Percentiles rank a stretch among this genome's conserved stretches.
Conservation (phyloP, 2,888 invertebrate genomes). For the Lepidochitona cinerea region DNA sequence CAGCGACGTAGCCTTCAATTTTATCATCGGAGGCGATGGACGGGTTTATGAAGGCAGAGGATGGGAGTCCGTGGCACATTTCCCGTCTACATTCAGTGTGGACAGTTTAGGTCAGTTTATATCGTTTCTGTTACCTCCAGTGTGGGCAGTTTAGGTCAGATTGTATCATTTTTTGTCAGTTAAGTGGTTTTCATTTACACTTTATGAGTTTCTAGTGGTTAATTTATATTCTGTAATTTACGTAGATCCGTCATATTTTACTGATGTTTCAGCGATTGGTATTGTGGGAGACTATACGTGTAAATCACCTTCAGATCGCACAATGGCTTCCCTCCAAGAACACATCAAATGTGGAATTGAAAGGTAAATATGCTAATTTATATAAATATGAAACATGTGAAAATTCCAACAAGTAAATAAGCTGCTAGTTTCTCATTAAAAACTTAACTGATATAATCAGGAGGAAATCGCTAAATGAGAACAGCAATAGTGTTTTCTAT, state of each 20-base stretch:
- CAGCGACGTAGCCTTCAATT: slow-evolving; percentile 20
- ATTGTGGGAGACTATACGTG: slow-evolving; percentile 7
- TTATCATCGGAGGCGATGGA: slow-evolving; percentile 8
- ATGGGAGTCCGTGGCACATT: slow-evolving; percentile 5
- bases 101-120: neutral
- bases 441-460: too few species aligned
- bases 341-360: slow-evolving; percentile 10
- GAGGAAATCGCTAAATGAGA: too few species aligned
- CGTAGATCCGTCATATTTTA: too few species aligned
- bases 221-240: too few species aligned
- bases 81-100: neutral
- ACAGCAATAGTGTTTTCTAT: too few species aligned
- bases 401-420: too few species aligned
- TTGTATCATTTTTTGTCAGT: too few species aligned
- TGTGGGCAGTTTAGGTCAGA: neutral
- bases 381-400: too few species aligned
- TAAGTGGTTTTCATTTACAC: too few species aligned
- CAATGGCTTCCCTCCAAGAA: neutral
- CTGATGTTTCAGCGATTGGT: neutral
- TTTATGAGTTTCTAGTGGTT: too few species aligned
- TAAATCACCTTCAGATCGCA: neutral
- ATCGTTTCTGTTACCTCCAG: too few species aligned
- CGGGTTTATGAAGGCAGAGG: slow-evolving; percentile 18
- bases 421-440: too few species aligned
- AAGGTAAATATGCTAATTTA: neutral